Base-by-base conservation (phyloP, 2,113 vertebrate species). In the Zapornia atra region DNA sequence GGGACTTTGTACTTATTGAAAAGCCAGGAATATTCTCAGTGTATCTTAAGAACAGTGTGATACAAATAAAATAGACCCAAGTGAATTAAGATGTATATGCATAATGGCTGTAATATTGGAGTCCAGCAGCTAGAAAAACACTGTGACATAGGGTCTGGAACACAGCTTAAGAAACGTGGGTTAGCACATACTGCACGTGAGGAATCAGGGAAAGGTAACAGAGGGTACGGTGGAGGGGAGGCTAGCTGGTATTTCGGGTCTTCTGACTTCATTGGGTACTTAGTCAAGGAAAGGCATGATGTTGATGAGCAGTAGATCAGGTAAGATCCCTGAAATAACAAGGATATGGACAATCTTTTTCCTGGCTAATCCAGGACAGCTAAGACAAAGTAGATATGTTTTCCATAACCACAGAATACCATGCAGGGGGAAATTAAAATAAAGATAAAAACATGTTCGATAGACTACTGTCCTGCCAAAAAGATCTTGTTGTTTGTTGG, bases 191-290 rank as follows among this genome's bases (percentile, higher is more conserved):
- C 6, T 25, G 66, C 15, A 5, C 25, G 8, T 61, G 71, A 80
- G 63, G 17, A 89, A 25, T 26, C 15, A 65, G 46, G 36, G 28
- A 25, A 34, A 19, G 53, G 34, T 73, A 61, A 33, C 6, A 65
- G n/a, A 80, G 56, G 1, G 0, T 25, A 44, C 15, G 25, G 20
- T 0, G 0, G 64, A 31, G 16, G 38, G 64, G 29, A 34, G 40
- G 42, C 34, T 26, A 34, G 25, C 38, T 28, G 10, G 8, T 65
- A 42, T 63, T 82, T 25, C 6, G 34, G 26, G 11, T 34, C 36
- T 65, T 34, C 36, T 65, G 46, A 66, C 12, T 66, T 38, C 12
- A 31, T 68, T 16, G 76, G 40, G 2, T 48, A 5, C 54, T 90
- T 88, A 29, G 42, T 72, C 9, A 42, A 40, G 82, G 31, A 54